A percentile compares a stretch with the other conserved stretches of the same genome.
Evolutionary conservation across 2,797 vertebrate species (phyloP).

Genomic region (Enteromius radiatus): DNA sequence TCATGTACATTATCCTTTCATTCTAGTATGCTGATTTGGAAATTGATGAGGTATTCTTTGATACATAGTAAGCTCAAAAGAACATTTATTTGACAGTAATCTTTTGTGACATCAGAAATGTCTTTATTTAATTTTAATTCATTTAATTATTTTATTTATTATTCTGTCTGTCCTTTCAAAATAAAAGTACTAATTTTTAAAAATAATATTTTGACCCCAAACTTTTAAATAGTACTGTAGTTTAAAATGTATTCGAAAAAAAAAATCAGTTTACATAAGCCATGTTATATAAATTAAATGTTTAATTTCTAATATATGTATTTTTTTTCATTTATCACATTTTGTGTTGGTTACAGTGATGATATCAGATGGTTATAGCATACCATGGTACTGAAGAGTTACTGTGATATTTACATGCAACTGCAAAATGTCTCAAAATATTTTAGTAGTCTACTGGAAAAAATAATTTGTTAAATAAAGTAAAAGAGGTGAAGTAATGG

Average conservation of each 20-base stretch:
- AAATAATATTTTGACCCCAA: neutral
- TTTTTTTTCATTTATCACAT: neutral
- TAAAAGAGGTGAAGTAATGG: neutral
- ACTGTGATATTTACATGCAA: neutral
- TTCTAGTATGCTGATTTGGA: constrained; percentile 45
- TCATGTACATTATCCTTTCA: neutral
- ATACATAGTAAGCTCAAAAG: neutral
- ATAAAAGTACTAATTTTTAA: neutral
- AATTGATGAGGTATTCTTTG: neutral
- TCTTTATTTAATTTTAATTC: neutral
- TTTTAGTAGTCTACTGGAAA: neutral
- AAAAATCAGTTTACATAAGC: neutral
- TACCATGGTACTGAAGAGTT: neutral
- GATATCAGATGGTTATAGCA: neutral
- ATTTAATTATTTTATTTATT: neutral
- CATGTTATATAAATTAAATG: neutral
- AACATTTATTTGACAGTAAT: neutral
- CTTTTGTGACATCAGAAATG: neutral
- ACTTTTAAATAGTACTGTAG: neutral
- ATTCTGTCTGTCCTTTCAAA: neutral
- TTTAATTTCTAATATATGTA: neutral
- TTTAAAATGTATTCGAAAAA: neutral
- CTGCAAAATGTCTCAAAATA: neutral
- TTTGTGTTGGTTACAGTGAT: neutral
- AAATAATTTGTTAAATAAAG: neutral